Evolutionary conservation across 1,140 invertebrate species (phyloP).

Genomic region (Acromyrmex charruanus): DNA sequence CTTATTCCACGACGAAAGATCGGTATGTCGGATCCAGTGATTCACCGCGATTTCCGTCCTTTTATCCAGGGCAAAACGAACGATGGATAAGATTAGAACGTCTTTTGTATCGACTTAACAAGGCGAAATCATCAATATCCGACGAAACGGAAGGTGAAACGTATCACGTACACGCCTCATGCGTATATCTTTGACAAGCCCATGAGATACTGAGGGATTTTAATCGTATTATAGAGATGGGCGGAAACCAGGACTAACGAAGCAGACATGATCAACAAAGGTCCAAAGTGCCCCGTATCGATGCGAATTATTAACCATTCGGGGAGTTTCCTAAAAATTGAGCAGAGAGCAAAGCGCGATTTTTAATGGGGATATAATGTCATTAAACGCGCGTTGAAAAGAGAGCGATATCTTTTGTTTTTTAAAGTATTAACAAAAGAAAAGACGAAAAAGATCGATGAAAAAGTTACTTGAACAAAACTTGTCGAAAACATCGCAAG

Average conservation of each 20-base stretch:
- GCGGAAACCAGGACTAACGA: constrained; percentile 1
- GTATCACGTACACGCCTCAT: constrained; percentile 24
- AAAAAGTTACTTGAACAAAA: constrained; percentile 22
- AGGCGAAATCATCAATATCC: constrained; percentile 4
- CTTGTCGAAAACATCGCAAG: neutral
- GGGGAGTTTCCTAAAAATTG: constrained; percentile 39
- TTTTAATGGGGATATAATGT: constrained; percentile 22
- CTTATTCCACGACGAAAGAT: constrained; percentile 48
- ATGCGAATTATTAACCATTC: constrained; percentile 5
- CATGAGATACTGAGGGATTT: constrained; percentile 8
- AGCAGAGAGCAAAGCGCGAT: neutral
- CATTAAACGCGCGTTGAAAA: constrained; percentile 26
- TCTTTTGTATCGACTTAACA: constrained; percentile 39
- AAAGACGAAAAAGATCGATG: too few species aligned
- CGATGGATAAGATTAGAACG: constrained; percentile 51
- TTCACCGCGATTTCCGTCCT: constrained; percentile 51
- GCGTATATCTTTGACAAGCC: neutral
- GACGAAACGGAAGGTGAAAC: neutral
- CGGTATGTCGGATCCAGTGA: constrained; percentile 39
- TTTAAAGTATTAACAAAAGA: constrained; percentile 2
- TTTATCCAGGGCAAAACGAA: constrained; percentile 47
- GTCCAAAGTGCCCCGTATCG: neutral
- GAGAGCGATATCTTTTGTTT: constrained; percentile 16
- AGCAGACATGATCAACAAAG: constrained; percentile 37
- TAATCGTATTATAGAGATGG: constrained; percentile 6